Conservation (phyloP, 2,888 invertebrate genomes). For the Trissolcus brochymenae region DNA sequence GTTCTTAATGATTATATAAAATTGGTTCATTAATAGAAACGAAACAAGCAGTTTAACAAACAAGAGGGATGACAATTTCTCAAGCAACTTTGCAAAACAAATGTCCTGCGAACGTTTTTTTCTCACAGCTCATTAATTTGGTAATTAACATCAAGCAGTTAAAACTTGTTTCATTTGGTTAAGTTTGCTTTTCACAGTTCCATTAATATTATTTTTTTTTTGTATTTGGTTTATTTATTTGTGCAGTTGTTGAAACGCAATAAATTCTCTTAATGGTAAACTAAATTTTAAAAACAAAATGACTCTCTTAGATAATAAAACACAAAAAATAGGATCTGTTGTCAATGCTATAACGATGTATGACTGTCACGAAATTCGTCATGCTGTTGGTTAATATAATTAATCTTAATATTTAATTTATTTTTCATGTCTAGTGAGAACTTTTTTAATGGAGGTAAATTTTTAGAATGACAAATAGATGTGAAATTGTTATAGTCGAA, state of each 20-base stretch:
- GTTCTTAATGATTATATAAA: not conserved
- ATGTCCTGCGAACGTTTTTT: constrained; percentile 19
- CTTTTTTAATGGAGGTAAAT: too few relatives aligned
- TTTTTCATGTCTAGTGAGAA: too few relatives aligned
- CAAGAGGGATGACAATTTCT: not conserved
- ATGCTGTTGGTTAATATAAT: too few relatives aligned
- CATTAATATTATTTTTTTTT: not conserved
- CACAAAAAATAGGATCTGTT: too few relatives aligned
- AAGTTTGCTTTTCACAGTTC: not conserved
- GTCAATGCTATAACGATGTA: too few relatives aligned
- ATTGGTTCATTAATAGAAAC: not conserved
- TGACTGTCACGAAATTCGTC: too few relatives aligned
- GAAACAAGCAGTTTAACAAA: not conserved
- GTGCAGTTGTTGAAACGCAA: not conserved
- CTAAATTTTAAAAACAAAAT: too few relatives aligned
- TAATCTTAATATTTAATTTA: too few relatives aligned
- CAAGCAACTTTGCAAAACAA: constrained; percentile 12
- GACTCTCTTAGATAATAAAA: too few relatives aligned
- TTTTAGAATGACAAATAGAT: too few relatives aligned
- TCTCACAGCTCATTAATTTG: constrained; percentile 19
- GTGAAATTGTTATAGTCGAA: too few relatives aligned
- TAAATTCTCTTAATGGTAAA: too few relatives aligned
- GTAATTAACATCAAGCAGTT: constrained; percentile 25
- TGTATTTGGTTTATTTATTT: not conserved
- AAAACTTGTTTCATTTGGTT: constrained; percentile 22